Base-by-base conservation (phyloP, 2,797 vertebrate genomes). In the Nyctalus aviator region DNA sequence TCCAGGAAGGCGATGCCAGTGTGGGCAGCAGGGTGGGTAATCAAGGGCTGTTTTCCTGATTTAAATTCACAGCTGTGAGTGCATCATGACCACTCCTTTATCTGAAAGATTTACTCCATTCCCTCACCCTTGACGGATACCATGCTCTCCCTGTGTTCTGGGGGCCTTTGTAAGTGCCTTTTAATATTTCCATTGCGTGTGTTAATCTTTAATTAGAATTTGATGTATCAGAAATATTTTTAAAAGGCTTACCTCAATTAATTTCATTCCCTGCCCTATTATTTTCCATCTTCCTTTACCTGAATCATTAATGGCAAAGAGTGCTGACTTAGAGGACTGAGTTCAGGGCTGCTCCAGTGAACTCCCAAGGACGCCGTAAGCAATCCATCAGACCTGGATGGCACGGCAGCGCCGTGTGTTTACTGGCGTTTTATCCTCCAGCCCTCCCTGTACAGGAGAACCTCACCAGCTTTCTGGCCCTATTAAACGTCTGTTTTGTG, bases 131-230 rank as follows among this genome's bases (percentile, higher is more conserved):
- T 93, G 90, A 82, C 92, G 77, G 55, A 59, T 93, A 87, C 55
- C 84, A 53, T 55, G 25, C 50, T 83, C 53, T 88, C 32, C 66
- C 50, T 89, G 32, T 82, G 41, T 96, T 90, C 95, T 62, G 37
- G 87, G 93, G 76, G 46, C 88, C 81, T 94, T 62, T 81, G 10
- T 95, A 93, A 97, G 91, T 94, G 95, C 95, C 94, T 97, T 95
- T 95, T 95, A 97, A 93, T 96, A 90, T 73, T 92, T 94, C 78
- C 82, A 66, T 93, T 83, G 94, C 84, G 93, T 82, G 48, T 96
- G 91, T 95, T 95, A 95, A 94, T 94, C 91, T 96, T 96, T 94
- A 91, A 97, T 97, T 96, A 90, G 78, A 90, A 95, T 93, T 90
- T 88, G 90, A 95, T 94, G 66, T 94, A 85, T 92, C 95, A 72